A percentile compares a stretch with the other conserved stretches of the same genome.
phyloP scores from a whole-genome alignment of 2,797 vertebrate genomes.

The Pampus argenteus region DNA sequence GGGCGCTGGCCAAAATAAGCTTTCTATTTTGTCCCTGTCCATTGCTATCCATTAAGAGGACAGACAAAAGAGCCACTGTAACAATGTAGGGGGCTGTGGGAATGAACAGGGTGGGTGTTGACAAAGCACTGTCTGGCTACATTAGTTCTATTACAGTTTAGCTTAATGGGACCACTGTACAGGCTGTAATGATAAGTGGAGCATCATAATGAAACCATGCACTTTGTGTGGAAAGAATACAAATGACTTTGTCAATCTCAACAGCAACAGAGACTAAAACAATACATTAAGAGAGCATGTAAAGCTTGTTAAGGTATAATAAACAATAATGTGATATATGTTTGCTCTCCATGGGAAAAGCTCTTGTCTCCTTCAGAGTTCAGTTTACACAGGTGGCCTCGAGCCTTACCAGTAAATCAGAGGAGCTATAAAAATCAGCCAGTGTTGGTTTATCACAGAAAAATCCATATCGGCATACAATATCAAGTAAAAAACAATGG shows the following conservation, averaged over 20 bases:
- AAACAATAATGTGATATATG: slow-evolving; percentile 10
- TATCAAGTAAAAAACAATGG: not conserved
- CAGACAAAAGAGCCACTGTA: slow-evolving; percentile 15
- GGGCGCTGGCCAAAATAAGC: slow-evolving; percentile 39
- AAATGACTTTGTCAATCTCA: slow-evolving; percentile 42
- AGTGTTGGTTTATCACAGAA: not conserved
- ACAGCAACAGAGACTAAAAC: slow-evolving; percentile 6
- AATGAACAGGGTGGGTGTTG: slow-evolving; percentile 22
- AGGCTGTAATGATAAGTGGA: slow-evolving; percentile 32
- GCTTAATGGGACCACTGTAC: slow-evolving; percentile 54
- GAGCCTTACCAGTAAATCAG: not conserved
- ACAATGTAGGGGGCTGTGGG: slow-evolving; percentile 17
- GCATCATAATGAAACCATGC: slow-evolving; percentile 35
- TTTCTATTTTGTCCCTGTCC: slow-evolving; percentile 37
- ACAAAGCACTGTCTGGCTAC: slow-evolving; percentile 35
- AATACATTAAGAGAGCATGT: slow-evolving; percentile 12
- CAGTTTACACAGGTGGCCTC: not conserved
- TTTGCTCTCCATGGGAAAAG: slow-evolving; percentile 10
- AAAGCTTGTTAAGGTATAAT: slow-evolving; percentile 13
- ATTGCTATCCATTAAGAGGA: slow-evolving; percentile 39
- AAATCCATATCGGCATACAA: not conserved
- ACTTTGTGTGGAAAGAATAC: slow-evolving; percentile 31
- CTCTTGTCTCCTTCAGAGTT: not conserved
- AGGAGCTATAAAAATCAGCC: not conserved
- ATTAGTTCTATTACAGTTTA: slow-evolving; percentile 47